Conservation (phyloP, 2,888 invertebrate genomes). For the Temnothorax unifasciatus region DNA sequence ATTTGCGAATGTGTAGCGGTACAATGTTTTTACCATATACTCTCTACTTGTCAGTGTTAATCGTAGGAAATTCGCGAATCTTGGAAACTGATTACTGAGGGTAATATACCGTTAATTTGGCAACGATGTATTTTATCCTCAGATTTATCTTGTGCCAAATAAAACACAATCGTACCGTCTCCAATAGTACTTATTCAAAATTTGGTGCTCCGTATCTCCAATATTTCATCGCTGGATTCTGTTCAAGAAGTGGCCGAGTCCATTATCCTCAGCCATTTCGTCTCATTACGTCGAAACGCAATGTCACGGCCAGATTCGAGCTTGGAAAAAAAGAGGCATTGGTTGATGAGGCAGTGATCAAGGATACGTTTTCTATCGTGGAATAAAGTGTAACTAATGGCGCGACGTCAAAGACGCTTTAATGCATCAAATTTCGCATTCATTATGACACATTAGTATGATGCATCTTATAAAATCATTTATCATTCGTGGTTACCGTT, state of each 20-base stretch:
- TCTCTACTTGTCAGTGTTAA: background rate
- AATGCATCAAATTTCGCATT: conserved; percentile 17
- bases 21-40: conserved; percentile 13
- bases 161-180: conserved; percentile 54
- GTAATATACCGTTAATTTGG: conserved; percentile 25
- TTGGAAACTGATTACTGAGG: conserved; percentile 1
- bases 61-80: background rate
- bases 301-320: conserved; percentile 44
- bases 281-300: conserved; percentile 68
- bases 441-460: background rate
- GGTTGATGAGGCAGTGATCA: conserved; percentile 32
- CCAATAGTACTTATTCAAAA: conserved; percentile 60
- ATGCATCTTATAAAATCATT: conserved; percentile 4
- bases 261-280: conserved; percentile 69
- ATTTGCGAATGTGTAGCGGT: conserved; percentile 8
- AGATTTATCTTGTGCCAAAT: conserved; percentile 55
- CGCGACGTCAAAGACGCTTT: conserved; percentile 28
- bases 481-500: conserved; percentile 3
- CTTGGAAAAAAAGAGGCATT: conserved; percentile 33
- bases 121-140: conserved; percentile 47
- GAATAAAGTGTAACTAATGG: conserved; percentile 36
- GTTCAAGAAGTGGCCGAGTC: conserved; percentile 64
- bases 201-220: conserved; percentile 65
- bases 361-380: conserved; percentile 20
- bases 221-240: conserved; percentile 70